phyloP scores from a whole-genome alignment of 2,888 invertebrate species.

The Kuschelorhynchus macadamiae region DNA sequence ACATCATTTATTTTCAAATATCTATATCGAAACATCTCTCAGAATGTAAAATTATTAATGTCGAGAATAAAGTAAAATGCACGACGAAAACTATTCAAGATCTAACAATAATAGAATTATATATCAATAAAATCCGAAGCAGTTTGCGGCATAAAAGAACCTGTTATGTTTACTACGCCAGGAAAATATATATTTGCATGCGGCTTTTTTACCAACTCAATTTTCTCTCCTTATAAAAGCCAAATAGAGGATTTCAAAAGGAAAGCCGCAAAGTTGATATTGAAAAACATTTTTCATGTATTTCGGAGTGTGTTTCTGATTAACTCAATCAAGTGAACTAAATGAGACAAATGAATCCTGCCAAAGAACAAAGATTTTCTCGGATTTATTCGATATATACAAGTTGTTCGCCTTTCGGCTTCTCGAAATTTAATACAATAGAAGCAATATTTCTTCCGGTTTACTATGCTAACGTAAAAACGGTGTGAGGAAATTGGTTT shows the following conservation, averaged over 20 bases:
- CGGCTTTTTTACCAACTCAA: too few species aligned
- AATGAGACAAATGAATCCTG: slow-evolving; percentile 62
- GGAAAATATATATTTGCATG: too few species aligned
- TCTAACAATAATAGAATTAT: too few species aligned
- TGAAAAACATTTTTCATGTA: slow-evolving; percentile 53
- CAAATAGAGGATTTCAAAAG: not conserved
- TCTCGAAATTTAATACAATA: slow-evolving; percentile 49
- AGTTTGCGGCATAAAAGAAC: too few species aligned
- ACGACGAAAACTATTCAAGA: too few species aligned
- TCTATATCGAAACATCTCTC: too few species aligned
- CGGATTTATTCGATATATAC: slow-evolving; percentile 55
- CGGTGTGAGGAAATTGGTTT: slow-evolving; percentile 17
- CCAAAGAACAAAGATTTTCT: slow-evolving; percentile 58
- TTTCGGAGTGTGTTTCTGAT: slow-evolving; percentile 58
- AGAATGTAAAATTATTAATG: too few species aligned
- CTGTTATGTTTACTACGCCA: too few species aligned
- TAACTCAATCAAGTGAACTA: slow-evolving; percentile 61
- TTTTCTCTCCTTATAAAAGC: not conserved
- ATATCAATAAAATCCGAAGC: too few species aligned
- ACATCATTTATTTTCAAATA: too few species aligned
- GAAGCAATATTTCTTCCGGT: slow-evolving; percentile 43
- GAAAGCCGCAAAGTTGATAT: slow-evolving; percentile 14
- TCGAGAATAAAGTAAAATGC: too few species aligned
- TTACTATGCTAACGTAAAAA: slow-evolving; percentile 30
- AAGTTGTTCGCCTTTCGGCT: slow-evolving; percentile 27